Evolutionary conservation across 2,888 invertebrate species (phyloP).

Genomic region (Sminthurinus aureus): DNA sequence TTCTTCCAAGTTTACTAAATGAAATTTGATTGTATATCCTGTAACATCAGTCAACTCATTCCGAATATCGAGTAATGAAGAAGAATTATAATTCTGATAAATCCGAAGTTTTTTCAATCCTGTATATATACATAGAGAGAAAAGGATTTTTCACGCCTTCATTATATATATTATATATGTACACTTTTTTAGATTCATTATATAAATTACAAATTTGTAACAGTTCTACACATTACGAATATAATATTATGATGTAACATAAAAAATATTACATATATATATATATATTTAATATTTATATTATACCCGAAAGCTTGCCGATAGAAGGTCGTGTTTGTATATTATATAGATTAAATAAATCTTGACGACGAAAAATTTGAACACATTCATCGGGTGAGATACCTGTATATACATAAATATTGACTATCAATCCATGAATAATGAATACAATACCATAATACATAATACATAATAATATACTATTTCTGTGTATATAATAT

Average conservation of each 20-base stretch:
- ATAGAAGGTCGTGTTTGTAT: background rate
- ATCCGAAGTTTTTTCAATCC: background rate
- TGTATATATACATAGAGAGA: background rate
- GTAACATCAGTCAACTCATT: background rate
- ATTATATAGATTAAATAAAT: background rate
- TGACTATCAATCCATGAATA: too few relatives aligned
- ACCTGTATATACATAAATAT: background rate
- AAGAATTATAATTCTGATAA: background rate
- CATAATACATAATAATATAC: too few relatives aligned
- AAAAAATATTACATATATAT: too few relatives aligned
- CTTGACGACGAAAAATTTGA: background rate
- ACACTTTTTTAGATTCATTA: background rate
- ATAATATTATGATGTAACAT: too few relatives aligned
- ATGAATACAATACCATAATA: too few relatives aligned
- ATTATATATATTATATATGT: too few relatives aligned
- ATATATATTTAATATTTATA: background rate
- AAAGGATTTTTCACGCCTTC: too few relatives aligned
- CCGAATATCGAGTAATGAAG: background rate
- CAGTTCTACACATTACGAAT: background rate
- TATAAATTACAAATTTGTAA: background rate
- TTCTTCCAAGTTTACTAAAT: background rate
- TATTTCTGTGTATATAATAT: too few relatives aligned
- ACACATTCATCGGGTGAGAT: slow-evolving; percentile 1
- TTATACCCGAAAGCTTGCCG: background rate
- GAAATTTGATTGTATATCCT: background rate